Conservation (phyloP, 2,113 vertebrate species). For the Lasiurus cinereus region DNA sequence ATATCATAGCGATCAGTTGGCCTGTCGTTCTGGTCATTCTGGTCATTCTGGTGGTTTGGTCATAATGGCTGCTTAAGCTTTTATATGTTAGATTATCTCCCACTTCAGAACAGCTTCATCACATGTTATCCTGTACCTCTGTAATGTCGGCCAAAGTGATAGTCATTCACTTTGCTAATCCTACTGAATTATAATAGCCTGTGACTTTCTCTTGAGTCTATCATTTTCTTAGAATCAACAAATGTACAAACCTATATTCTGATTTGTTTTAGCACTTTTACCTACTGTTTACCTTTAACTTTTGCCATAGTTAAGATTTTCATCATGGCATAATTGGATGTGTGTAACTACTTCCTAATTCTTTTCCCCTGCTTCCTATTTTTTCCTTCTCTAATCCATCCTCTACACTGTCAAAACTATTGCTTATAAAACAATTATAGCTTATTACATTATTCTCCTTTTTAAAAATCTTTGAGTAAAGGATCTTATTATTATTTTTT, state of each 20-base stretch:
- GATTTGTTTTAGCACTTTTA: neutral
- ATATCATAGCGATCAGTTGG: too few species aligned
- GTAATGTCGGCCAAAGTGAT: neutral
- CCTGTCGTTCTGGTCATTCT: too few species aligned
- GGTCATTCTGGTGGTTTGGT: too few species aligned
- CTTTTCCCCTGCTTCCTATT: neutral
- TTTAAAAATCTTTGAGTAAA: conserved; percentile 8
- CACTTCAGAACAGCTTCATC: conserved; percentile 22
- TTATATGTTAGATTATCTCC: neutral
- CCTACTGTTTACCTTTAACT: neutral
- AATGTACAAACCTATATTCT: neutral
- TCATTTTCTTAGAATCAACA: neutral
- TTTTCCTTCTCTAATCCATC: neutral
- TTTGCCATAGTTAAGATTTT: conserved; percentile 37
- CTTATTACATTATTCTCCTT: neutral
- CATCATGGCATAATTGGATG: neutral
- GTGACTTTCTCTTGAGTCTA: neutral
- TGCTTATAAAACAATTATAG: neutral
- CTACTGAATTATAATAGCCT: neutral
- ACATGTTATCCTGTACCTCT: neutral
- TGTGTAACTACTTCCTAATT: neutral
- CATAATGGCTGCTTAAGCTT: too few species aligned
- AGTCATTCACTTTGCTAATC: conserved; percentile 17
- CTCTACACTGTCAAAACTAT: neutral
- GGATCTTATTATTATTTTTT: neutral